Conservation (phyloP, 2,888 invertebrate species). For the Meiosimyza platycephala region DNA sequence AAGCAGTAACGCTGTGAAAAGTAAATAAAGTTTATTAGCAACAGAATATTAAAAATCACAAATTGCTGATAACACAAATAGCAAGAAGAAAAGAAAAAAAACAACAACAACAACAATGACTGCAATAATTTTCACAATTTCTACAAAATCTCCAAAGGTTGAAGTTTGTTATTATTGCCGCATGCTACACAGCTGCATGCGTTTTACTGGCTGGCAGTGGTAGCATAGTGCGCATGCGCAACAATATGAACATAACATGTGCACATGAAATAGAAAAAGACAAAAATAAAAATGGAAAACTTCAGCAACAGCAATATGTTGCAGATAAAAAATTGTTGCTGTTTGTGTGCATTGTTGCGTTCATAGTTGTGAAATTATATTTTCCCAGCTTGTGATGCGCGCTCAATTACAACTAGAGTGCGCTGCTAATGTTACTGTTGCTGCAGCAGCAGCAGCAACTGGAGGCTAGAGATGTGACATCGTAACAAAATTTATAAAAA, state of each 20-base stretch:
- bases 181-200: neutral
- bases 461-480: too few species aligned
- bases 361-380: slow-evolving; percentile 28
- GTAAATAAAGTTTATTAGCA: slow-evolving; percentile 44
- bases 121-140: slow-evolving; percentile 19
- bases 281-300: slow-evolving; percentile 2
- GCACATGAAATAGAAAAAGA: neutral
- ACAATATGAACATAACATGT: neutral
- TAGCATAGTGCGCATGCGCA: neutral
- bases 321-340: slow-evolving; percentile 10
- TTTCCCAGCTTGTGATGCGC: slow-evolving; percentile 28
- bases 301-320: neutral
- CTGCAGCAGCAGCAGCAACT: slow-evolving; percentile 1
- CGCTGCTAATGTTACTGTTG: neutral
- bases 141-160: slow-evolving; percentile 9
- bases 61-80: slow-evolving; percentile 46
- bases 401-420: slow-evolving; percentile 35
- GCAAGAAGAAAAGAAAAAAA: neutral
- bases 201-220: neutral
- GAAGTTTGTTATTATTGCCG: neutral
- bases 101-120: neutral
- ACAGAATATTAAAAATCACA: slow-evolving; percentile 45
- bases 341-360: slow-evolving; percentile 2
- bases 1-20: slow-evolving; percentile 21
- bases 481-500: too few species aligned